A percentile compares a stretch with the other conserved stretches of the same genome.
These are phyloP conservation scores for Gouania willdenowi DNA, from an alignment of 2,797 vertebrate species.

Conservation along the genomic window DNA sequence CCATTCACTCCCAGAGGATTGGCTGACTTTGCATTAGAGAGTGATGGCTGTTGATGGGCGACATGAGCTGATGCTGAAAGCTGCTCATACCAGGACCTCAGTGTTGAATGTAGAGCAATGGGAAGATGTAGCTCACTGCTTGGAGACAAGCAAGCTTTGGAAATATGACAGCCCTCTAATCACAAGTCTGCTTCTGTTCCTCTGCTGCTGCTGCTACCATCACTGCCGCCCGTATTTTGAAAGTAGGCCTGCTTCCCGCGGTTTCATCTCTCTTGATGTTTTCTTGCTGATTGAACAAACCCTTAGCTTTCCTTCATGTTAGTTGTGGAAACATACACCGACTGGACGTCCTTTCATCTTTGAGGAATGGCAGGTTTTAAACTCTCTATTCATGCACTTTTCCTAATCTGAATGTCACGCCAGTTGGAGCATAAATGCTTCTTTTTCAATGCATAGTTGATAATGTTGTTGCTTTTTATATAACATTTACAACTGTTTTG, in stretches of 20 bases:
- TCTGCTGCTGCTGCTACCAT: conserved; percentile 15
- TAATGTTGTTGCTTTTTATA: too few relatives aligned
- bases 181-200: conserved; percentile 19
- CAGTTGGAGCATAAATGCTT: too few relatives aligned
- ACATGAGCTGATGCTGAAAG: conserved; percentile 13
- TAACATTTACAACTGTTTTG: too few relatives aligned
- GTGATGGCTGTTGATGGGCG: conserved; percentile 8
- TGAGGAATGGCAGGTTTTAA: background rate
- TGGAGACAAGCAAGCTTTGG: conserved; percentile 16
- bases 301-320: conserved; percentile 26
- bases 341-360: conserved; percentile 15
- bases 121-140: conserved; percentile 38
- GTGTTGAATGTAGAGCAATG: conserved; percentile 16
- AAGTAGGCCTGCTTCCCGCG: conserved; percentile 25
- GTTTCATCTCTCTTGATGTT: conserved; percentile 23
- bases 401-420: too few relatives aligned
- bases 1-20: conserved; percentile 23
- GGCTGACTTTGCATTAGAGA: background rate
- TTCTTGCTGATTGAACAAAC: conserved; percentile 39
- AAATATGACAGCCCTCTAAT: conserved; percentile 27
- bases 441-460: too few relatives aligned
- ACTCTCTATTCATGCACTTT: background rate
- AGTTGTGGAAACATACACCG: conserved; percentile 30
- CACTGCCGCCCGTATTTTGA: conserved; percentile 54
- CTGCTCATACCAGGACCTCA: conserved; percentile 5